Evolutionary conservation across 2,888 invertebrate species (phyloP), one percentile per base, ranked within the genome.

Genomic region (Phengaris alcon): DNA sequence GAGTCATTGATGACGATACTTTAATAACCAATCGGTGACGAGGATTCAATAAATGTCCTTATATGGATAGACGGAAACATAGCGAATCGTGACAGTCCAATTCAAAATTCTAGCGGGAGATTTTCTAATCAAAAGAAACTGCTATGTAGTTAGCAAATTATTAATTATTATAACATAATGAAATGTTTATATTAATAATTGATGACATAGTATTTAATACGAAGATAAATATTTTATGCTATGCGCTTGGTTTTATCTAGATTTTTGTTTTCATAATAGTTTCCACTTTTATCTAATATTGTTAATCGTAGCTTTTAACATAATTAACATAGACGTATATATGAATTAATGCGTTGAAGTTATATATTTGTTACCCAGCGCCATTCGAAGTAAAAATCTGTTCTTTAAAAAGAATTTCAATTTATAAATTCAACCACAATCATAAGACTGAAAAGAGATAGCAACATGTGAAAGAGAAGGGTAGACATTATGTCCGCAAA

Each of bases 1-100:
- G 92, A 91, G 82, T 92, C 92, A 90, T 83, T 84, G 82, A 84
- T 88, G 88, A 89, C 86, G 88, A 85, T 82, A 82, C 79, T 68
- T 73, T 80, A 84, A 87, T 86, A 85, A 84, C 95, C 95, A 95
- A 95, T 95, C 90, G 92, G 86, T 86, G 85, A 85, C 85, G 87
- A 86, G 92, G 88, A 91, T 93, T 91, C 85, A 88, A 88, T 90
- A 94, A 93, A 95, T 95, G 95, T 93, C 95, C 95, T 91, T 95
- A 94, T 94, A 95, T 88, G 95, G 95, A 88, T 88, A 90, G 94
- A 86, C 90, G 90, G 90, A 91, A 89, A 88, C 84, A 85, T 54
- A 83, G 79, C 81, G 79, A 77, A 83, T 82, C 79, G 80, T 78
- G 82, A 82, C 82, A 76, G 48, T 81, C 79, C 80, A 74, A 80